Base-by-base conservation (phyloP, 2,888 invertebrate species). In the Dasypogon diadema region DNA sequence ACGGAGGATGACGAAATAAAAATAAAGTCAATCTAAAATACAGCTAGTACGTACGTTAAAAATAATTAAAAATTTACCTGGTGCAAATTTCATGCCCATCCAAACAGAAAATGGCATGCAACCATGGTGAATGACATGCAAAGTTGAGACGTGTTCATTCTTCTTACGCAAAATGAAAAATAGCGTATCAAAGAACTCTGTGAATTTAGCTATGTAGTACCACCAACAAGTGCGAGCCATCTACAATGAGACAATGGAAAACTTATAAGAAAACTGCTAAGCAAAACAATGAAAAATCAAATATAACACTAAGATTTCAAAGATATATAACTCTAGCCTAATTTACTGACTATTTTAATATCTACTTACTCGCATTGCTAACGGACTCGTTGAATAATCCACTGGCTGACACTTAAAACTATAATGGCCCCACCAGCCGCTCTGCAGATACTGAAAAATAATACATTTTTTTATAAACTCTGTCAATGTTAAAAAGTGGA, bases 171-270 rank as follows among this genome's bases (percentile, higher is more conserved):
- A 87, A 81, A 97, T 93, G 88, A 98, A 98, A 91, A 97, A 98
- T 82, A 97, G 92, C 82, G 98, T 98, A 88, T 98, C 98, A 84
- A 96, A 92, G 87, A 98, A 96, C 87, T 98, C 98, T 81, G 97
- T 95, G 87, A 97, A 97, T 88, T 98, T 98, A 83, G 97, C 95
- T 87, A 98, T 92, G 88, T 95, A 97, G 87, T 97, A 98, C 96
- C 95, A 96, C 96, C 97, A 98, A 87, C 96, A 96, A 51, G 94
- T 94, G 82, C 90, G 90, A 73, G 94, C 95, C 95, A 98, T 97
- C 94, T 94, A 86, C 55, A 87, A 83, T 79, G 77, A 77, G 81
- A 81, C 37, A 73, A 76, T 37, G 77, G 58, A 75, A 58, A 34
- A 77, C 42, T 75, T 60, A 79, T 75, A 72, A 79, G 78, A 37